phyloP scores from a whole-genome alignment of 2,113 vertebrate genomes.

The Erythrocercus mccallii region DNA sequence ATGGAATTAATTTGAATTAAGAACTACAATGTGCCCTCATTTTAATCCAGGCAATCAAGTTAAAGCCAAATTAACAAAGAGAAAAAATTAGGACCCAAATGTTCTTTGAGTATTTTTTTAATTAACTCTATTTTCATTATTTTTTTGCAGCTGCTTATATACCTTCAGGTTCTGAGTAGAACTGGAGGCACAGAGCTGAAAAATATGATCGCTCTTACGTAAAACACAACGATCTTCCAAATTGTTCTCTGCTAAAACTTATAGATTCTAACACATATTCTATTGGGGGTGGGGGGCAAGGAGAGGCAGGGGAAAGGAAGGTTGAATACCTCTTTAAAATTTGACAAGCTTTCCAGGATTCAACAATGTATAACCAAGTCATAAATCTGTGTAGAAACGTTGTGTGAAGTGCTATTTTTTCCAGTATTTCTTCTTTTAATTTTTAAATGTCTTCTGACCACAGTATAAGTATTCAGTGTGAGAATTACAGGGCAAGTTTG shows the following conservation, averaged over 20 bases:
- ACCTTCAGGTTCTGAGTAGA: not conserved
- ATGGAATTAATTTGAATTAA: not conserved
- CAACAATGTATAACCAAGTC: not conserved
- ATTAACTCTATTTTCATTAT: not conserved
- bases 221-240: accelerated
- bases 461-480: not conserved
- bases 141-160: slow-evolving; percentile 12
- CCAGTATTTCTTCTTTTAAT: not conserved
- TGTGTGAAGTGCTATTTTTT: not conserved
- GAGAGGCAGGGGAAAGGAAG: not conserved
- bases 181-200: not conserved
- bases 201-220: accelerated
- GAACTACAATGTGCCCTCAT: not conserved
- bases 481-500: not conserved
- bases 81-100: not conserved
- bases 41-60: slow-evolving; percentile 8
- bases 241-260: not conserved
- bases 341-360: not conserved
- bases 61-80: slow-evolving; percentile 35
- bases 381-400: not conserved
- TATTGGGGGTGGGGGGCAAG: not conserved
- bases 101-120: slow-evolving; percentile 14
- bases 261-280: not conserved
- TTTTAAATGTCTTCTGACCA: not conserved
- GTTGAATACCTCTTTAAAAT: not conserved